Percentiles rank a stretch among this genome's conserved stretches.
These are phyloP conservation scores for Anhinga rufa DNA, from an alignment of 2,113 vertebrate genomes.

Conservation along the genomic window DNA sequence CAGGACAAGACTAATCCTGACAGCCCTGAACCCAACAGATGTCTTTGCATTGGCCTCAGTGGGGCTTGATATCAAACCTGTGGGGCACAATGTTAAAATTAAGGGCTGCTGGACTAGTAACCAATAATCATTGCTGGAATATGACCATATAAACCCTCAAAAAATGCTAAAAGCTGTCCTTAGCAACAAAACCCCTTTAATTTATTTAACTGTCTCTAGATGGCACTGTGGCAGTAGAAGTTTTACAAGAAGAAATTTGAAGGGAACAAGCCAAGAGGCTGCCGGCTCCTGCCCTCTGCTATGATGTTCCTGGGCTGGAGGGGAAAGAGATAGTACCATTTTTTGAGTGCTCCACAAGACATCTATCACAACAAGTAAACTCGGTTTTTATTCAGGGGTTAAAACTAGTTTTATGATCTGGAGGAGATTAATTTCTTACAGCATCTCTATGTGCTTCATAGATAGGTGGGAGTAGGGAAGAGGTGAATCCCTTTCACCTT, in stretches of 20 bases:
- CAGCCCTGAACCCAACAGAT: background rate
- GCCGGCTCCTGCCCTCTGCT: background rate
- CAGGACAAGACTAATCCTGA: background rate
- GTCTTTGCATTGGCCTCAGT: background rate
- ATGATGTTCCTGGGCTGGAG: background rate
- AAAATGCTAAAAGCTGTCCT: fast-evolving
- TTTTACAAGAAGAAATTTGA: background rate
- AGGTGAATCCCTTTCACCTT: background rate
- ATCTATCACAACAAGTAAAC: background rate
- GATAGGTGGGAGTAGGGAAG: background rate
- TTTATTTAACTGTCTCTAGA: conserved; percentile 35
- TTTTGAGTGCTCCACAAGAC: background rate
- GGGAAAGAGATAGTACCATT: background rate
- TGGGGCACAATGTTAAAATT: background rate
- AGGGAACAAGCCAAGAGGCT: background rate
- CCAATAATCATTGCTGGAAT: background rate
- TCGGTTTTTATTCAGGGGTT: background rate
- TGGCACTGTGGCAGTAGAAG: conserved; percentile 61
- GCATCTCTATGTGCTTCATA: background rate
- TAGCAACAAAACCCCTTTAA: background rate
- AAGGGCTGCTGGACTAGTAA: background rate
- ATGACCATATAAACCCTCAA: background rate
- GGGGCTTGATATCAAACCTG: background rate
- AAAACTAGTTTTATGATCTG: background rate
- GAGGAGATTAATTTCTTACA: background rate